A percentile compares a stretch with the other conserved stretches of the same genome.
These are phyloP conservation scores for Archilochus colubris DNA, from an alignment of 2,113 vertebrate species.

Conservation along the genomic window DNA sequence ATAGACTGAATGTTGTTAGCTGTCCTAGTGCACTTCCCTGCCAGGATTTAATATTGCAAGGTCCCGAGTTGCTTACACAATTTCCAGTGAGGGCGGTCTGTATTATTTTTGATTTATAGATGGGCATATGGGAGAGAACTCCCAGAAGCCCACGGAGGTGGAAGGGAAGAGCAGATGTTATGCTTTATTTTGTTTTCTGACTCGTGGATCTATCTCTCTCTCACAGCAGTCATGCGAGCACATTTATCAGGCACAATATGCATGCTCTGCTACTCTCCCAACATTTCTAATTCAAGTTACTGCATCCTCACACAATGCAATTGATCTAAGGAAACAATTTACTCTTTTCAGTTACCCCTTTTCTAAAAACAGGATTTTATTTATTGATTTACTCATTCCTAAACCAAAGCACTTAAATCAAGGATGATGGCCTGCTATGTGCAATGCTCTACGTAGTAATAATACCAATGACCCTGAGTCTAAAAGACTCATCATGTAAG, in stretches of 20 bases:
- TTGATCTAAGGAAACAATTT: neutral
- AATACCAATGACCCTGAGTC: neutral
- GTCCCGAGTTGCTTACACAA: neutral
- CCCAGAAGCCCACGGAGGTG: neutral
- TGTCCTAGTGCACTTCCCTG: neutral
- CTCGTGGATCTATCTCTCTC: neutral
- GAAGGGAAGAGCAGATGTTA: slow-evolving; percentile 29
- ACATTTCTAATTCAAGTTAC: neutral
- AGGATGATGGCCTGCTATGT: neutral
- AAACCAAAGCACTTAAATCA: neutral
- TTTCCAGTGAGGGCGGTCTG: neutral
- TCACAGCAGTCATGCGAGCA: neutral
- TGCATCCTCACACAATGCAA: neutral
- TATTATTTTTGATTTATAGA: slow-evolving; percentile 19
- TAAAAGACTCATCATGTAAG: neutral
- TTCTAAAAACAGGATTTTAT: neutral
- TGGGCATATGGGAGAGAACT: slow-evolving; percentile 16
- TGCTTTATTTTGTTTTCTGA: slow-evolving; percentile 12
- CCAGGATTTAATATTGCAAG: neutral
- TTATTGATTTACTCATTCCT: neutral
- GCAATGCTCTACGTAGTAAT: neutral
- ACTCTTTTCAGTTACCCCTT: neutral
- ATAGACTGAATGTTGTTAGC: neutral
- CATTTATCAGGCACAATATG: neutral
- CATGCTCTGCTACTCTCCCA: neutral